Percentiles rank a stretch among this genome's conserved stretches.
phyloP scores from a whole-genome alignment of 1,140 invertebrate species.

The Drosophila orena region DNA sequence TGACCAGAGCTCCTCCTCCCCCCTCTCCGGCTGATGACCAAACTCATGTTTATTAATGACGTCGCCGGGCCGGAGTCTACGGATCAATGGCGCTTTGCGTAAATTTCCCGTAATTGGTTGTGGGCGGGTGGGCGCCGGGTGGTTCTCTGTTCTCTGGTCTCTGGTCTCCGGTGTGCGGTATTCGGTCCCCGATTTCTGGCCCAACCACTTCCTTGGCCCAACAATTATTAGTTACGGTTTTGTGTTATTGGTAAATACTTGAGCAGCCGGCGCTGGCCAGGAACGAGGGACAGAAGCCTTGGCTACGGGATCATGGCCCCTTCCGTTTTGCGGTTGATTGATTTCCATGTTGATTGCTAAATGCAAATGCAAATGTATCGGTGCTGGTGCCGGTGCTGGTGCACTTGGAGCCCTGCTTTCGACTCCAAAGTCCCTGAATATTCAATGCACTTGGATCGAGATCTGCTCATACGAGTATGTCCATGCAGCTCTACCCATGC shows the following conservation, averaged over 20 bases:
- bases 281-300: constrained; percentile 2
- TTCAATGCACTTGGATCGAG: no score
- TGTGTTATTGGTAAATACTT: constrained; percentile 74
- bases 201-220: constrained; percentile 12
- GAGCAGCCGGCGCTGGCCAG: constrained; percentile 23
- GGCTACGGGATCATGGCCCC: constrained; percentile 3
- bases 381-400: no score
- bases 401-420: no score
- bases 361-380: neutral
- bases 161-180: no score
- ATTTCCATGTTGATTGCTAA: constrained; percentile 39
- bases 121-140: constrained; percentile 66
- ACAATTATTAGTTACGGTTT: constrained; percentile 75
- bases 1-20: constrained; percentile 16
- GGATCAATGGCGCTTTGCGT: constrained; percentile 63
- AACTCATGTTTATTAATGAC: constrained; percentile 80
- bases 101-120: constrained; percentile 80
- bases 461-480: no score
- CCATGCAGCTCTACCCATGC: no score
- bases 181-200: neutral
- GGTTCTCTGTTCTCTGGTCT: no score
- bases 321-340: constrained; percentile 71
- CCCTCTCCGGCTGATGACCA: constrained; percentile 26
- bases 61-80: constrained; percentile 24
- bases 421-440: no score